phyloP scores from a whole-genome alignment of 2,888 invertebrate genomes.

The Nycteola revayana region DNA sequence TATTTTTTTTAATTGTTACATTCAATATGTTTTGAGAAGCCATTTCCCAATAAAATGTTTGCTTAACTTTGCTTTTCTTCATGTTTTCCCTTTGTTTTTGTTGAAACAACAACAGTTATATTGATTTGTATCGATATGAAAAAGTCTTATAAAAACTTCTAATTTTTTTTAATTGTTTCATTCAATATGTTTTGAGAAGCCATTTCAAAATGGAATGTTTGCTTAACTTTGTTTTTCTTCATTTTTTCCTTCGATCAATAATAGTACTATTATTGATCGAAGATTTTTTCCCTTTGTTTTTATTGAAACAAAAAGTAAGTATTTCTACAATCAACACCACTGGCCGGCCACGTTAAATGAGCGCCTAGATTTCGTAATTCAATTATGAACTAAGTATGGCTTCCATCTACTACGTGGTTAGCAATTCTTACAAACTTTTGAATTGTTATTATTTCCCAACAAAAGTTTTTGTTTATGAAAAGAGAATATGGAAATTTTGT shows the following conservation, averaged over 20 bases:
- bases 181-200: no score
- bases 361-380: slow-evolving; percentile 30
- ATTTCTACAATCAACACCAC: no score
- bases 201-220: no score
- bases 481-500: background rate
- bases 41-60: slow-evolving; percentile 1
- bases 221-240: no score
- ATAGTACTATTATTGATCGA: no score
- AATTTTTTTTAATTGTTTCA: slow-evolving; percentile 17
- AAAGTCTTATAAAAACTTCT: no score
- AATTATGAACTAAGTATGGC: slow-evolving; percentile 36
- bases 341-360: slow-evolving; percentile 9
- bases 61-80: slow-evolving; percentile 2
- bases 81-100: slow-evolving; percentile 7
- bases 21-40: slow-evolving; percentile 5
- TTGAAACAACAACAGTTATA: no score
- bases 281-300: no score
- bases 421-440: slow-evolving; percentile 23
- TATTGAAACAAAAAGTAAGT: no score
- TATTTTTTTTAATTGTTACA: slow-evolving; percentile 7
- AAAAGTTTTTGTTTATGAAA: slow-evolving; percentile 7
- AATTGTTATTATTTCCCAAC: slow-evolving; percentile 2
- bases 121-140: no score
- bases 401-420: slow-evolving; percentile 23
- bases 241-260: no score